phyloP scores from a whole-genome alignment of 1,140 invertebrate species.

The Popillia japonica region DNA sequence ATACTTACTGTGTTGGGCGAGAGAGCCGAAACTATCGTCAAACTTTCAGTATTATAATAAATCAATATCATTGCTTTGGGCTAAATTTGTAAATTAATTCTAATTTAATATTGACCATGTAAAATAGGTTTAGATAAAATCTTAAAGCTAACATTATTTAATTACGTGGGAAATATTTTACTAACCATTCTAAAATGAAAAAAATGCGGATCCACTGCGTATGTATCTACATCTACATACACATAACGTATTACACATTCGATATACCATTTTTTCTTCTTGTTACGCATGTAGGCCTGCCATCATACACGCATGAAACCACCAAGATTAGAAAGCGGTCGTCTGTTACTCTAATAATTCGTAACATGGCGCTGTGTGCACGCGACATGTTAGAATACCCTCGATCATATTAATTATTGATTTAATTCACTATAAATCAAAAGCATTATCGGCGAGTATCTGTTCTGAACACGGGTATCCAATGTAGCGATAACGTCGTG shows the following conservation, averaged over 20 bases:
- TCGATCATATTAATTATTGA: constrained; percentile 12
- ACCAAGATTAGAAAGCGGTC: not conserved
- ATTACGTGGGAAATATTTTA: constrained; percentile 7
- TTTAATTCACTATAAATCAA: constrained; percentile 16
- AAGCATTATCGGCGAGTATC: not conserved
- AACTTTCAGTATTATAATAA: too few species aligned
- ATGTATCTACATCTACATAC: not conserved
- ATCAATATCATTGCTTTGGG: too few species aligned
- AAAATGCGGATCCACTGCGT: not conserved
- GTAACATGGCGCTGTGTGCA: constrained; percentile 1
- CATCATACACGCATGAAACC: not conserved
- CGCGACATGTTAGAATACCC: constrained; percentile 4
- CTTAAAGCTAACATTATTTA: constrained; percentile 4
- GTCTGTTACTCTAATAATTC: constrained; percentile 2
- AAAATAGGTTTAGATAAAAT: not conserved
- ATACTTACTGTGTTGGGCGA: too few species aligned
- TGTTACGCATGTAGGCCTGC: not conserved
- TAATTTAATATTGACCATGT: constrained; percentile 13
- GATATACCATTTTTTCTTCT: not conserved
- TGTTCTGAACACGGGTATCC: constrained; percentile 9
- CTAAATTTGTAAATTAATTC: not conserved
- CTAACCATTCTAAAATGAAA: not conserved
- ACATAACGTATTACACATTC: too few species aligned
- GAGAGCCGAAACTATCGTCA: too few species aligned
- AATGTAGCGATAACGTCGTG: constrained; percentile 5